These are phyloP conservation scores for Buathra laborator DNA, from an alignment of 2,888 invertebrate genomes.

Conservation along the genomic window DNA sequence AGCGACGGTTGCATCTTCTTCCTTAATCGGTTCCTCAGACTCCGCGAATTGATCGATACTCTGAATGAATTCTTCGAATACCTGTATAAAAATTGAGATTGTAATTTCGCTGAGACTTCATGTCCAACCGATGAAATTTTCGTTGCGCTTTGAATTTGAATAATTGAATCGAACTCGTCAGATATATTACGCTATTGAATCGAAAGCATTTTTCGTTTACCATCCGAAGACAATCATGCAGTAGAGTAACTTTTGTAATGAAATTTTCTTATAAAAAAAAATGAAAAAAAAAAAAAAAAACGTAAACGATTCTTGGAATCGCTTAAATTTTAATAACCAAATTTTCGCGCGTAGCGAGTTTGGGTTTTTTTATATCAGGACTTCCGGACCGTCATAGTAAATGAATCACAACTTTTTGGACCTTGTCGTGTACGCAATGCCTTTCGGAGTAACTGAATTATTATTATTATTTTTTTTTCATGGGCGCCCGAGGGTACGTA, in stretches of 20 bases:
- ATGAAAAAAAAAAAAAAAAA: neutral
- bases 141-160: conserved; percentile 36
- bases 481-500: conserved; percentile 41
- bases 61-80: conserved; percentile 83
- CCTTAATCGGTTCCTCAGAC: conserved; percentile 13
- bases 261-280: conserved; percentile 6
- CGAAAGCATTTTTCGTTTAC: conserved; percentile 3
- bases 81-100: conserved; percentile 73
- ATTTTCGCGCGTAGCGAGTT: conserved; percentile 24
- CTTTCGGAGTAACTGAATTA: conserved; percentile 42
- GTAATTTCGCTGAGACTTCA: neutral
- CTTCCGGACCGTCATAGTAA: conserved; percentile 29
- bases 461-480: neutral
- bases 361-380: conserved; percentile 28
- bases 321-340: conserved; percentile 18
- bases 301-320: too few species aligned
- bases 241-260: conserved; percentile 2
- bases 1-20: neutral
- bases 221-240: conserved; percentile 21
- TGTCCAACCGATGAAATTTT: conserved; percentile 24
- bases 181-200: conserved; percentile 16
- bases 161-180: conserved; percentile 25
- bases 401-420: conserved; percentile 12
- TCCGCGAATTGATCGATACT: conserved; percentile 73
- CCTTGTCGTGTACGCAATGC: conserved; percentile 31